Conservation (phyloP, 2,888 invertebrate genomes). For the Chouioia cunea region DNA sequence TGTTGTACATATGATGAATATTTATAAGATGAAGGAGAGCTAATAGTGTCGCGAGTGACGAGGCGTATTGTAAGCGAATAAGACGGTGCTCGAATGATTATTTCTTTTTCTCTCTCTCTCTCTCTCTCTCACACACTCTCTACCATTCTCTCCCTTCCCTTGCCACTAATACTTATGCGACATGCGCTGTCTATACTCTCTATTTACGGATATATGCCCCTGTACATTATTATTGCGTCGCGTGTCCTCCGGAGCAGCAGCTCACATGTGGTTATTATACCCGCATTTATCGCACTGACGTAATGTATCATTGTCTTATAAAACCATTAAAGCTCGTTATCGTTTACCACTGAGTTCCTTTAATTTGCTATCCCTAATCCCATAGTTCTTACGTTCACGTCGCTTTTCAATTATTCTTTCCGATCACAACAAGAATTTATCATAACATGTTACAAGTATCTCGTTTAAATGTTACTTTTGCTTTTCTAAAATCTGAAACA, state of each 20-base stretch:
- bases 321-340: slow-evolving; percentile 39
- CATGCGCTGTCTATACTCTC: not conserved
- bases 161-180: not conserved
- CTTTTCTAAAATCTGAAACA: no score
- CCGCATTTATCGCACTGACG: slow-evolving; percentile 18
- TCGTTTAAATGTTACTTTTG: no score
- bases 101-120: slow-evolving; percentile 12
- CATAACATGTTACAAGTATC: no score
- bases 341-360: not conserved
- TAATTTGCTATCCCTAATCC: not conserved
- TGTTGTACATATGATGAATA: slow-evolving; percentile 1
- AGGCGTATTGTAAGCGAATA: slow-evolving; percentile 2
- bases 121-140: no score
- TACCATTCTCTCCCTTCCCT: not conserved
- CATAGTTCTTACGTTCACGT: not conserved
- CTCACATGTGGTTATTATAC: slow-evolving; percentile 4
- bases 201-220: not conserved
- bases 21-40: not conserved
- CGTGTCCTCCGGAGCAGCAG: not conserved
- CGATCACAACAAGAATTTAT: no score
- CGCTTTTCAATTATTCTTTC: not conserved
- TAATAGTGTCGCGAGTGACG: not conserved
- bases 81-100: slow-evolving; percentile 4
- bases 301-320: slow-evolving; percentile 38
- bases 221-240: slow-evolving; percentile 6